Evolutionary conservation across 2,797 vertebrate species (phyloP).

Genomic region (Necrosyrtes monachus): DNA sequence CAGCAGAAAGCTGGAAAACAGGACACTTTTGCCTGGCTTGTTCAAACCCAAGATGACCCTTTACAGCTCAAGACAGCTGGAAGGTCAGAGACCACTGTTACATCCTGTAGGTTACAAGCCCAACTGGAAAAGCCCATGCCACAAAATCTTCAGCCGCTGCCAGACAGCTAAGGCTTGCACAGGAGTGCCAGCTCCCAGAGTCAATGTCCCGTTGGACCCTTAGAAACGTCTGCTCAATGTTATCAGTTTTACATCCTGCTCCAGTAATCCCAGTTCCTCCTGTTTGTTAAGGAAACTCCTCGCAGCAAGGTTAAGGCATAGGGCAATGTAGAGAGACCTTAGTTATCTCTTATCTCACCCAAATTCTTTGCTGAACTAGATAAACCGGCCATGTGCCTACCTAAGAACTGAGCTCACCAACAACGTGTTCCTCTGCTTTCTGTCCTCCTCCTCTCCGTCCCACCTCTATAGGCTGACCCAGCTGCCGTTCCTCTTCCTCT

Average conservation of each 20-base stretch:
- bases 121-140: background rate
- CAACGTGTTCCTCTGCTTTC: background rate
- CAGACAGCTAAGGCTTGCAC: background rate
- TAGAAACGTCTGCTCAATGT: background rate
- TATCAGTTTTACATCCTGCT: background rate
- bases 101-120: background rate
- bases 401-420: background rate
- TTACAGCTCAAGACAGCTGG: background rate
- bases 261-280: background rate
- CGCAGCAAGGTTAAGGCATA: background rate
- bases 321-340: slow-evolving; percentile 8
- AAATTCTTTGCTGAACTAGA: slow-evolving; percentile 29
- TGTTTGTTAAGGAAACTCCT: background rate
- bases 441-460: background rate
- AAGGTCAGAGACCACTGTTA: background rate
- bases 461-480: background rate
- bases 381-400: background rate
- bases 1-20: background rate
- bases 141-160: background rate
- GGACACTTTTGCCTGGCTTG: background rate
- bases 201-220: background rate
- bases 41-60: background rate
- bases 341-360: slow-evolving; percentile 25
- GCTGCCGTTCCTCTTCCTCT: background rate
- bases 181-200: background rate